A percentile compares a stretch with the other conserved stretches of the same genome.
These are phyloP conservation scores for Drosophila guanche DNA, from an alignment of 1,140 invertebrate species.

Conservation along the genomic window DNA sequence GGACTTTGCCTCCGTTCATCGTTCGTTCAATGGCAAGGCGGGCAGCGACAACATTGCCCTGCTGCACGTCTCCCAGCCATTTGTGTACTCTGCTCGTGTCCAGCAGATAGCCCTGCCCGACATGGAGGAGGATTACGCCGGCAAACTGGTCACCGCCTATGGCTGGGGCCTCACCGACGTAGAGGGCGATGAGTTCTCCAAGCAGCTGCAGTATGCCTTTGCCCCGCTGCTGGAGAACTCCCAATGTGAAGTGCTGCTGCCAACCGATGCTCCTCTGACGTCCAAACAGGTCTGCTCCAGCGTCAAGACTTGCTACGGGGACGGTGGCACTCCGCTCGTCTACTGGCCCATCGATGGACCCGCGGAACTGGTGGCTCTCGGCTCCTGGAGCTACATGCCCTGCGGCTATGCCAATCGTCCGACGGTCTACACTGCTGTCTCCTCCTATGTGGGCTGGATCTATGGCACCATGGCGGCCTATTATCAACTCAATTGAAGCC, in stretches of 20 bases:
- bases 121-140: slow-evolving; percentile 54
- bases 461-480: slow-evolving; percentile 82
- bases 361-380: slow-evolving; percentile 86
- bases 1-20: slow-evolving; percentile 68
- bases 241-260: slow-evolving; percentile 54
- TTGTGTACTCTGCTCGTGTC: slow-evolving; percentile 61
- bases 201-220: slow-evolving; percentile 76
- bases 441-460: slow-evolving; percentile 87
- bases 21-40: slow-evolving; percentile 56
- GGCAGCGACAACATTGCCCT: slow-evolving; percentile 78
- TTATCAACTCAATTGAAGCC: slow-evolving; percentile 55
- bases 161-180: slow-evolving; percentile 84
- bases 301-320: slow-evolving; percentile 86
- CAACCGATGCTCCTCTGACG: slow-evolving; percentile 61
- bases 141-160: slow-evolving; percentile 63
- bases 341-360: slow-evolving; percentile 75
- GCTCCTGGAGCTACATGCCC: slow-evolving; percentile 90
- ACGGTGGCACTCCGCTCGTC: slow-evolving; percentile 88
- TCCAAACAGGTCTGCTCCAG: slow-evolving; percentile 86
- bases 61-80: slow-evolving; percentile 61
- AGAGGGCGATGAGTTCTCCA: slow-evolving; percentile 70
- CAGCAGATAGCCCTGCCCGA: slow-evolving; percentile 65
- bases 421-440: slow-evolving; percentile 89
- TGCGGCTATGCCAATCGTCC: slow-evolving; percentile 87
- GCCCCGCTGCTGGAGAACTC: slow-evolving; percentile 53